Conservation (phyloP, 2,888 invertebrate genomes). For the Deilephila elpenor region DNA sequence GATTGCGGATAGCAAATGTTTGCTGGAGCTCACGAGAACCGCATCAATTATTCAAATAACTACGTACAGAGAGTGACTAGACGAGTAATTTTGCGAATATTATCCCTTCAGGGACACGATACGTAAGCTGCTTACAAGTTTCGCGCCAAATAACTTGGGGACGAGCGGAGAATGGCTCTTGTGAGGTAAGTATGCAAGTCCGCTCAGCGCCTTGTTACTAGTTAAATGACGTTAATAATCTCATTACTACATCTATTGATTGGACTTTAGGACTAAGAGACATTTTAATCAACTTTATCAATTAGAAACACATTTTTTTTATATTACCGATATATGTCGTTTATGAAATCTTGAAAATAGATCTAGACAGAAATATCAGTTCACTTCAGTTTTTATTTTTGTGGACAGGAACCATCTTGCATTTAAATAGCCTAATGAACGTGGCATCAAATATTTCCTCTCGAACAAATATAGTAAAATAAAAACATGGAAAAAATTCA, state of each 20-base stretch:
- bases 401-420: too few species aligned
- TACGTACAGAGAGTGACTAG: slow-evolving; percentile 66
- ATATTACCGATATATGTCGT: too few species aligned
- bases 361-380: too few species aligned
- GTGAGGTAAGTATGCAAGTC: slow-evolving; percentile 61
- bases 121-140: slow-evolving; percentile 80
- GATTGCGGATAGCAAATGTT: slow-evolving; percentile 80
- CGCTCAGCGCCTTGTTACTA: slow-evolving; percentile 48
- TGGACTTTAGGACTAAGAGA: slow-evolving; percentile 46
- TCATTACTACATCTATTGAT: slow-evolving; percentile 66
- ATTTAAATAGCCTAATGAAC: too few species aligned
- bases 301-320: background rate
- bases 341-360: too few species aligned
- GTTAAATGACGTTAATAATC: slow-evolving; percentile 68
- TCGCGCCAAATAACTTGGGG: slow-evolving; percentile 67
- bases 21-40: slow-evolving; percentile 71
- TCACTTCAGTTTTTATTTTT: too few species aligned
- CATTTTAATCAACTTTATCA: background rate
- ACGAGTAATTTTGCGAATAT: slow-evolving; percentile 77
- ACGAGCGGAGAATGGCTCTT: slow-evolving; percentile 58
- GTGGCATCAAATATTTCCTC: background rate
- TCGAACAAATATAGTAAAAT: background rate
- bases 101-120: slow-evolving; percentile 62
- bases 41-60: slow-evolving; percentile 82
- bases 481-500: slow-evolving; percentile 50